Evolutionary conservation across 1,140 invertebrate species (phyloP).

Genomic region (Mamestra configurata): DNA sequence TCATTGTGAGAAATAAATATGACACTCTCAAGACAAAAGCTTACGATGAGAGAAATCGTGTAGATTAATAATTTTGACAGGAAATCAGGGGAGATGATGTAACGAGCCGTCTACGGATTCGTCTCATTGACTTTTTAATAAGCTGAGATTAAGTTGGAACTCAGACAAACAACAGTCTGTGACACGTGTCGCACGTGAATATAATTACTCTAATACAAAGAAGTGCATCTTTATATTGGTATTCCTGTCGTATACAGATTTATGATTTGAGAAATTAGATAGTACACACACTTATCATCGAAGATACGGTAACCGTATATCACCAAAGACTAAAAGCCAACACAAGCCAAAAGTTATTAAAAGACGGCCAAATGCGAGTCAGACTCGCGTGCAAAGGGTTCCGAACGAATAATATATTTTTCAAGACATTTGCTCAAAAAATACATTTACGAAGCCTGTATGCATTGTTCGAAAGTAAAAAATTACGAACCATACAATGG

Average conservation of each 20-base stretch:
- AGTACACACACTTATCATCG: not conserved
- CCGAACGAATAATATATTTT: too few relatives aligned
- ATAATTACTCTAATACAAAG: slow-evolving; percentile 14
- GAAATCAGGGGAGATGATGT: slow-evolving; percentile 44
- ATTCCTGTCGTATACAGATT: not conserved
- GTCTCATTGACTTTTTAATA: slow-evolving; percentile 44
- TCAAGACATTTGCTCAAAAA: too few relatives aligned
- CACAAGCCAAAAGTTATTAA: too few relatives aligned
- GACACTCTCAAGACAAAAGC: slow-evolving; percentile 46
- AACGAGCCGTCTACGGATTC: slow-evolving; percentile 32
- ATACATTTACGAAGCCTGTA: too few relatives aligned
- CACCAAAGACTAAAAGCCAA: too few relatives aligned
- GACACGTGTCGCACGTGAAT: slow-evolving; percentile 30
- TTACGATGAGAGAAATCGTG: slow-evolving; percentile 44
- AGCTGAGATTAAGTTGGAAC: slow-evolving; percentile 35
- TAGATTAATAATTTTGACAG: slow-evolving; percentile 53
- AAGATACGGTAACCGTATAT: not conserved
- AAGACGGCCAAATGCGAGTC: too few relatives aligned
- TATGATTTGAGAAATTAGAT: not conserved
- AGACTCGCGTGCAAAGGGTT: too few relatives aligned
- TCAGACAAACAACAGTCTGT: slow-evolving; percentile 9
- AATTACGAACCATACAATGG: too few relatives aligned
- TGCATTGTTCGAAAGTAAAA: too few relatives aligned
- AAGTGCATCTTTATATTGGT: not conserved
- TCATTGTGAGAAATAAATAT: slow-evolving; percentile 51